Conservation (phyloP, 2,888 invertebrate genomes). For the Lepetodrilus schrolli region DNA sequence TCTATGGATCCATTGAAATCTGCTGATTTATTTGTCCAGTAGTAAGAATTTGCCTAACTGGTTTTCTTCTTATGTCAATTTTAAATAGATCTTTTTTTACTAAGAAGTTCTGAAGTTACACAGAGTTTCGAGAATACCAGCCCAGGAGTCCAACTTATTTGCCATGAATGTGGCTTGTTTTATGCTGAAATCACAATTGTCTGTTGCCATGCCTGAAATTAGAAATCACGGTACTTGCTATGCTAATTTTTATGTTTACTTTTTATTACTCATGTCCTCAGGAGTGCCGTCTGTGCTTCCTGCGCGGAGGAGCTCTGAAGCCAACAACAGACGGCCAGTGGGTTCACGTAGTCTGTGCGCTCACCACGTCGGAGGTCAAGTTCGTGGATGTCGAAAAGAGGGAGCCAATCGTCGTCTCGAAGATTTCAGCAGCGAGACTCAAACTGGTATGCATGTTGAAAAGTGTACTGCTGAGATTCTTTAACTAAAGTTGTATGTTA, state of each 20-base stretch:
- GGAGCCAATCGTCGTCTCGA: slow-evolving; percentile 70
- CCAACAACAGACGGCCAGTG: slow-evolving; percentile 73
- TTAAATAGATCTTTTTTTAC: too few relatives aligned
- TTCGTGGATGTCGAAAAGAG: slow-evolving; percentile 71
- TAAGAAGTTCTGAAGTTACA: too few relatives aligned
- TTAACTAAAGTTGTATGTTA: too few relatives aligned
- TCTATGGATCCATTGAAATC: too few relatives aligned
- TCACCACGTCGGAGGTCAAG: slow-evolving; percentile 72
- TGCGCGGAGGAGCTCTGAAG: slow-evolving; percentile 77
- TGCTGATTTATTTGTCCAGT: too few relatives aligned
- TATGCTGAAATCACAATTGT: too few relatives aligned
- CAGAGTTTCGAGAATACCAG: too few relatives aligned
- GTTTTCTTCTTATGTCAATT: too few relatives aligned
- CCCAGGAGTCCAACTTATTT: too few relatives aligned
- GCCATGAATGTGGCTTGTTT: too few relatives aligned
- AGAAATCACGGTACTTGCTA: background rate
- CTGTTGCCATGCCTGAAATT: background rate
- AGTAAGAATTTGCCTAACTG: too few relatives aligned
- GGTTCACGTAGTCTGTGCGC: slow-evolving; percentile 76
- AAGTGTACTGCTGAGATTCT: too few relatives aligned
- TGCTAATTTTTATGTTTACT: background rate
- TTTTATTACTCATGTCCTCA: slow-evolving; percentile 41
- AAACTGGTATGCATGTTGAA: slow-evolving; percentile 72
- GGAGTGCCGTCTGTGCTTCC: slow-evolving; percentile 79
- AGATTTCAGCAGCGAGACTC: slow-evolving; percentile 55